Percentiles rank a stretch among this genome's conserved stretches.
Conservation (phyloP, 1,140 invertebrate species). For the Camponotus pennsylvanicus region DNA sequence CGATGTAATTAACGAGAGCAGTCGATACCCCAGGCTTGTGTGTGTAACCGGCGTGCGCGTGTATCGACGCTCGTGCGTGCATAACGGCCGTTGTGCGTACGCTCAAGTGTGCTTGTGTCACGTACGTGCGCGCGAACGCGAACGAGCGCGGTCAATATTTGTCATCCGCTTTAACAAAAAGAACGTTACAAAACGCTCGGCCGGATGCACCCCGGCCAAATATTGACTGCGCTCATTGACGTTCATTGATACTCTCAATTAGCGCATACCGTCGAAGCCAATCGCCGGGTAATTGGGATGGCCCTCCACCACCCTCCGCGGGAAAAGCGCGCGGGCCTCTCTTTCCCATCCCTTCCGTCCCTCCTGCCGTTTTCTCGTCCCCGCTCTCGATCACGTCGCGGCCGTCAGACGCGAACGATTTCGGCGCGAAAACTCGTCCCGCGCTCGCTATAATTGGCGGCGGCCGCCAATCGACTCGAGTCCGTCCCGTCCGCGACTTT, state of each 20-base stretch:
- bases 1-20: constrained; percentile 77
- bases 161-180: constrained; percentile 78
- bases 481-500: neutral
- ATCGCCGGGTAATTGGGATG: constrained; percentile 74
- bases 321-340: constrained; percentile 62
- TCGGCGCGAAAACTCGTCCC: constrained; percentile 45
- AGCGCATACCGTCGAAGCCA: constrained; percentile 75
- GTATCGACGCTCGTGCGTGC: neutral
- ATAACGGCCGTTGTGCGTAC: neutral
- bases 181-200: constrained; percentile 76
- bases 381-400: neutral
- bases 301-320: constrained; percentile 34
- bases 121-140: constrained; percentile 72
- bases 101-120: constrained; percentile 63
- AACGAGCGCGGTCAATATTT: constrained; percentile 77
- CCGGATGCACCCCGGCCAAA: constrained; percentile 76
- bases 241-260: constrained; percentile 78
- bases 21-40: constrained; percentile 65
- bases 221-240: constrained; percentile 77
- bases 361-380: neutral
- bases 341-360: constrained; percentile 21
- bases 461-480: neutral
- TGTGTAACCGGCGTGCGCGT: neutral
- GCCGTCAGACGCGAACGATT: constrained; percentile 5
- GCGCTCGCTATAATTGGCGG: constrained; percentile 37